Evolutionary conservation across 1,140 invertebrate species (phyloP), one percentile per base, ranked within the genome.

Genomic region (Drosophila lacertosa): DNA sequence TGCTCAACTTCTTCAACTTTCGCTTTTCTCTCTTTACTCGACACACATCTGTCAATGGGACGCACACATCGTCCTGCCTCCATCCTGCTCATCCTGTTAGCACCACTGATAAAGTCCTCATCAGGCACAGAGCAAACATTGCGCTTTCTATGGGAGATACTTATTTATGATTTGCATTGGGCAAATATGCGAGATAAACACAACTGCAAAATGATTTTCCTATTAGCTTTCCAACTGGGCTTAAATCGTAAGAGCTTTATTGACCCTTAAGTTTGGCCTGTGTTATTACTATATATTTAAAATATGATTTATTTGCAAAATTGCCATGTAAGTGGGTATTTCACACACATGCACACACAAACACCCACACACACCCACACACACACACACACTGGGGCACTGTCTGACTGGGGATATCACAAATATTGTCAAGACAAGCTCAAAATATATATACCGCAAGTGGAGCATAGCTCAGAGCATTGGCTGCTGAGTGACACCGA

Each of bases 371-470:
- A 57, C 10, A 44, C 9, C 32, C 7, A 29, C 7, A 18, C 33
- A 50, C 5, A 16, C 1, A 16, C 26, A 24, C 13, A n/a, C n/a
- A 9, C 4, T 4, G 15, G 35, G n/a, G n/a, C n/a, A n/a, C 55
- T 45, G 47, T 60, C 72, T 77, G 74, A 70, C 69, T 70, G 42
- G 60, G 59, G 54, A 83, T 74, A 84, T 79, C 50, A 83, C 84
- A 84, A 84, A 83, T 83, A 83, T 83, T 83, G 81, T 48, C 71
- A 72, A 76, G 58, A 64, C 77, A 80, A 80, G 67, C 57, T 50
- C 42, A 50, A 48, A 50, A 48, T 35, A 62, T 22, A 60, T 37
- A 40, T 7, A 2, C 54, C 68, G 20, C 20, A 22, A 40, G 37
- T 11, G 55, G 50, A 15, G 53, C 11, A n/a, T n/a, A 32, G 47